A percentile compares a stretch with the other conserved stretches of the same genome.
phyloP scores from a whole-genome alignment of 2,113 vertebrate genomes.

The Xenopus laevis region DNA sequence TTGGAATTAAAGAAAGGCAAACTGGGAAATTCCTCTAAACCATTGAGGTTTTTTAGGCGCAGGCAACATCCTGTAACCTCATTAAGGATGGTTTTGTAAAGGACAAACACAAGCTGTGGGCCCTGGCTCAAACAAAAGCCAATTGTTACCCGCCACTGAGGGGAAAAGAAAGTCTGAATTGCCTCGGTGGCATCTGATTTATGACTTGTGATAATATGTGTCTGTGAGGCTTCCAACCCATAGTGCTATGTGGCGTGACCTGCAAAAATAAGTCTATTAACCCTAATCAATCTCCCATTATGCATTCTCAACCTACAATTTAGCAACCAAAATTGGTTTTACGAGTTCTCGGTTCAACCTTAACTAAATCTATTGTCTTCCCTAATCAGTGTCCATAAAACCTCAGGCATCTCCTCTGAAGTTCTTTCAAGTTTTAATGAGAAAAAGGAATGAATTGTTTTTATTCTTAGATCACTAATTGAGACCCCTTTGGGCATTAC shows the following conservation, averaged over 20 bases:
- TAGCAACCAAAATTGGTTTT: constrained; percentile 56
- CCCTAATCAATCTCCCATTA: constrained; percentile 81
- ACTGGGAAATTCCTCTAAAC: constrained; percentile 32
- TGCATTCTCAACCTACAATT: constrained; percentile 61
- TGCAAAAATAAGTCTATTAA: constrained; percentile 79
- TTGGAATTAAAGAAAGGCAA: constrained; percentile 45
- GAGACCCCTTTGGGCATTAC: constrained; percentile 53
- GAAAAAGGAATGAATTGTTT: constrained; percentile 68
- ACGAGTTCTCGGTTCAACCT: constrained; percentile 40
- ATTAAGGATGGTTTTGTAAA: constrained; percentile 12
- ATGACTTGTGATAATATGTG: constrained; percentile 65
- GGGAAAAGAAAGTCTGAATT: constrained; percentile 48
- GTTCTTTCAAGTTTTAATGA: constrained; percentile 68
- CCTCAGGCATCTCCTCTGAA: constrained; percentile 50
- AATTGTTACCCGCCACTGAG: constrained; percentile 57
- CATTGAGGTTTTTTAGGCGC: neutral
- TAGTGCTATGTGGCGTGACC: constrained; percentile 66
- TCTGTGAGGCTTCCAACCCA: constrained; percentile 56
- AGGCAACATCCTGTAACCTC: constrained; percentile 18
- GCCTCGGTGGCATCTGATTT: constrained; percentile 66
- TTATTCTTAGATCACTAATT: constrained; percentile 58
- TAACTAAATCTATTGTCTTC: constrained; percentile 66
- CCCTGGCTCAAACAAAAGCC: constrained; percentile 59
- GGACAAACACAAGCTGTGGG: neutral
- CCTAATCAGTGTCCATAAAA: constrained; percentile 52